Evolutionary conservation across 2,888 invertebrate genomes (phyloP).

Genomic region (Epinotia nisella): DNA sequence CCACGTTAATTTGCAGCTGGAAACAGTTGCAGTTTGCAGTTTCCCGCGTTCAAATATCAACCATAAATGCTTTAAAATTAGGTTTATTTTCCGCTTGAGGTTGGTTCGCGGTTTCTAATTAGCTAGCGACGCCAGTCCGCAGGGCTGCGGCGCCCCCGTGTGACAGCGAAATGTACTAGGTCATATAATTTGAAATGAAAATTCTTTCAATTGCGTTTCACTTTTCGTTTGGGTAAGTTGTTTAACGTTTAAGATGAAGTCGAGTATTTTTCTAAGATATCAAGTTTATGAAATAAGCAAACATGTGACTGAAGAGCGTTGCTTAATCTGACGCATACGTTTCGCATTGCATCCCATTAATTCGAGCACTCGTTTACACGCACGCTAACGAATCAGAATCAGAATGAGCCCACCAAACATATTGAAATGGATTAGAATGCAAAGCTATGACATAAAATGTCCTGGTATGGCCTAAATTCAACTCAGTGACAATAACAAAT

Average conservation of each 20-base stretch:
- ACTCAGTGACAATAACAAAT: too few species aligned
- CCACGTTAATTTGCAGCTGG: not conserved
- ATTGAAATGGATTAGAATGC: too few species aligned
- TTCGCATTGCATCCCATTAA: too few species aligned
- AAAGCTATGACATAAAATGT: too few species aligned
- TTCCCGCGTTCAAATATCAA: not conserved
- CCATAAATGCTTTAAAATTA: not conserved
- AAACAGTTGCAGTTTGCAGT: conserved; percentile 2
- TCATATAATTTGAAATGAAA: conserved; percentile 28
- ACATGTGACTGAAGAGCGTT: too few species aligned
- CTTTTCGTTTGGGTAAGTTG: conserved; percentile 6
- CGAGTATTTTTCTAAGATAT: too few species aligned
- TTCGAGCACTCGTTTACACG: too few species aligned
- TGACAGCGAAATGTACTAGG: conserved; percentile 30
- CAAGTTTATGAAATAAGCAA: too few species aligned
- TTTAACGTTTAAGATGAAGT: not conserved
- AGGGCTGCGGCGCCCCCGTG: conserved; percentile 11
- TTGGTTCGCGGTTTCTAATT: conserved; percentile 32
- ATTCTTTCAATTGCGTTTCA: conserved; percentile 27
- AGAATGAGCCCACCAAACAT: too few species aligned
- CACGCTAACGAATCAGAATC: too few species aligned
- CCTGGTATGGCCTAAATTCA: too few species aligned
- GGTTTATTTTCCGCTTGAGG: not conserved
- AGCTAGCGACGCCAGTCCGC: conserved; percentile 18
- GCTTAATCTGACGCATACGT: too few species aligned